Conservation (phyloP, 2,888 invertebrate species). For the Polydesmus complanatus region DNA sequence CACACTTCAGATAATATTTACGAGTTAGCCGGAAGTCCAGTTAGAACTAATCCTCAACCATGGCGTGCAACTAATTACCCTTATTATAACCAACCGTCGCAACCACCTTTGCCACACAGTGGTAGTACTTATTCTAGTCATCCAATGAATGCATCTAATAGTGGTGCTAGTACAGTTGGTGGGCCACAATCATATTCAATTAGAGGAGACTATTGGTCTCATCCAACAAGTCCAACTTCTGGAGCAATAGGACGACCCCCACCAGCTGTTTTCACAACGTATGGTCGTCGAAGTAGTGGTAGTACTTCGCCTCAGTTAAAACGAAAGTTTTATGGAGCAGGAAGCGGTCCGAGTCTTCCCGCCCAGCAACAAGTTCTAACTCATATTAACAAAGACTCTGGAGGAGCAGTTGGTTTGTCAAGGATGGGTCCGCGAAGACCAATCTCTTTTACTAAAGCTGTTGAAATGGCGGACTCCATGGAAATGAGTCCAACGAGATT, state of each 20-base stretch:
- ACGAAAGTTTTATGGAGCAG: constrained; percentile 29
- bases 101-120: not conserved
- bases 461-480: constrained; percentile 76
- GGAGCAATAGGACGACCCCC: not conserved
- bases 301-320: constrained; percentile 53
- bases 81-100: constrained; percentile 4
- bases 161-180: not conserved
- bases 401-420: constrained; percentile 6
- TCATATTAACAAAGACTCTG: not conserved
- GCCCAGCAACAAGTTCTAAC: not conserved
- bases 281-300: constrained; percentile 30
- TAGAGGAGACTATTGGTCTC: constrained; percentile 42
- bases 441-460: constrained; percentile 74
- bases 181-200: constrained; percentile 1
- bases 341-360: not conserved
- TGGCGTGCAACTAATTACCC: not conserved
- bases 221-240: constrained; percentile 58
- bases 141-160: not conserved
- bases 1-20: constrained; percentile 54
- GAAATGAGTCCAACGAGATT: constrained; percentile 15
- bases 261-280: constrained; percentile 37
- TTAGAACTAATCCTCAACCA: not conserved
- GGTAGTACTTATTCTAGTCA: not conserved
- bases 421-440: constrained; percentile 45
- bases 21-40: constrained; percentile 69